A percentile compares a stretch with the other conserved stretches of the same genome.
phyloP scores from a whole-genome alignment of 2,113 vertebrate species.

The Triplophysa siluroides region DNA sequence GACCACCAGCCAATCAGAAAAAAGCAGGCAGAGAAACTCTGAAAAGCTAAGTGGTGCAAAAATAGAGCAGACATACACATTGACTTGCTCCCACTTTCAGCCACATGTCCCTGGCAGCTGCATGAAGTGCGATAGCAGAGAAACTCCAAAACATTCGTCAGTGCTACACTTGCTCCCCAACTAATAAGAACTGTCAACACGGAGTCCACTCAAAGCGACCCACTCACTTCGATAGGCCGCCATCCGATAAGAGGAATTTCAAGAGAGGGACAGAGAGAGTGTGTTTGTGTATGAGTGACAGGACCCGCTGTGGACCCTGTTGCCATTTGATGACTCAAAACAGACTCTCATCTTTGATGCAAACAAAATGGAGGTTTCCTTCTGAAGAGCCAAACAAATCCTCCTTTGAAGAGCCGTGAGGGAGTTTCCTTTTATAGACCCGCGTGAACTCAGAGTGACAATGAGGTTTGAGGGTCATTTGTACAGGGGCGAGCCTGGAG shows the following conservation, averaged over 20 bases:
- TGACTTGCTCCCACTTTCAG: not conserved
- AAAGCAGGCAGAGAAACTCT: not conserved
- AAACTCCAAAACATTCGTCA: conserved; percentile 23
- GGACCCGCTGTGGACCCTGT: conserved; percentile 42
- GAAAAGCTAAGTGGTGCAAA: not conserved
- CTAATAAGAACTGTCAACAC: conserved; percentile 49
- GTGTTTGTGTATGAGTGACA: conserved; percentile 24
- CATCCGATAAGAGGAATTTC: conserved; percentile 36
- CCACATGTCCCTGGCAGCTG: not conserved
- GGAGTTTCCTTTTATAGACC: conserved; percentile 46
- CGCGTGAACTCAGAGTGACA: not conserved
- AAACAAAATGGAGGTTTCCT: conserved; percentile 27
- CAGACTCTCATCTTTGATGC: conserved; percentile 50
- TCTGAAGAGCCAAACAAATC: conserved; percentile 54
- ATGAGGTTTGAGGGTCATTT: conserved; percentile 16
- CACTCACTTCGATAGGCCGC: conserved; percentile 26
- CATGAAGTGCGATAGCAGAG: conserved; percentile 9
- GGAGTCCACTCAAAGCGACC: conserved; percentile 26
- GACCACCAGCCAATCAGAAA: conserved; percentile 3
- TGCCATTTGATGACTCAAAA: conserved; percentile 53
- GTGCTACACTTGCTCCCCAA: conserved; percentile 26
- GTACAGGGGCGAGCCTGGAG: not conserved
- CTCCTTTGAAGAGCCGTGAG: conserved; percentile 61
- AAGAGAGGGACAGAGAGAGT: not conserved
- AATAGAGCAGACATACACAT: conserved; percentile 6